These are phyloP conservation scores for Syngnathoides biaculeatus DNA, from an alignment of 2,113 vertebrate genomes.

Conservation along the genomic window DNA sequence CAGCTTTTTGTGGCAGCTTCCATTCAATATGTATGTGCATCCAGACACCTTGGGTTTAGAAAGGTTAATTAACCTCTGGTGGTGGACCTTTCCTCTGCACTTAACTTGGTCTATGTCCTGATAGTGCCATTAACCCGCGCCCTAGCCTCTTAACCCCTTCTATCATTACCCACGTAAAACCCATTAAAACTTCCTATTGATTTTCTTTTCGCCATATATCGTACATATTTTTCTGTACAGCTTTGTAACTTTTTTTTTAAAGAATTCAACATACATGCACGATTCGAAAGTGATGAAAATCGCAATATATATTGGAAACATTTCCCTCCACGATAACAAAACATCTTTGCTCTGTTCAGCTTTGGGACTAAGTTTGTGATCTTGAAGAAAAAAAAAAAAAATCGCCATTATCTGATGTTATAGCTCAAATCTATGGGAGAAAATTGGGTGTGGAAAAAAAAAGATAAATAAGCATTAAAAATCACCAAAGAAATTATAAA, in stretches of 20 bases:
- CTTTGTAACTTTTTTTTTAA: background rate
- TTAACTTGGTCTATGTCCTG: slow-evolving; percentile 89
- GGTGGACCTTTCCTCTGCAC: slow-evolving; percentile 86
- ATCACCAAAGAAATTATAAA: too few relatives aligned
- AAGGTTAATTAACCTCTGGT: slow-evolving; percentile 97
- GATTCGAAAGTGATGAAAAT: too few relatives aligned
- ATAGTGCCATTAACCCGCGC: slow-evolving; percentile 91
- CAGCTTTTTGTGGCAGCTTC: slow-evolving; percentile 78
- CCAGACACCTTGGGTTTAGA: slow-evolving; percentile 78
- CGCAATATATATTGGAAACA: too few relatives aligned
- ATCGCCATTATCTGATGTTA: too few relatives aligned
- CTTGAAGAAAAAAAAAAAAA: too few relatives aligned
- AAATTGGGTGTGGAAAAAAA: too few relatives aligned
- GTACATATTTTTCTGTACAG: slow-evolving; percentile 13
- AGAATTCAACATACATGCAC: too few relatives aligned
- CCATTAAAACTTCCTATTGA: slow-evolving; percentile 88
- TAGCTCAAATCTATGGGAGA: too few relatives aligned
- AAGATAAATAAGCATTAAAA: too few relatives aligned
- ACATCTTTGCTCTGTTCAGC: background rate
- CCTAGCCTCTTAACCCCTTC: slow-evolving; percentile 85
- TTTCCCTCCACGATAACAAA: background rate
- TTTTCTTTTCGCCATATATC: slow-evolving; percentile 63
- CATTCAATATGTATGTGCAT: slow-evolving; percentile 78
- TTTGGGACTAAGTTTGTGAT: too few relatives aligned
- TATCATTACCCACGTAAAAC: slow-evolving; percentile 85